These are phyloP conservation scores for Symphodus melops DNA, from an alignment of 2,113 vertebrate species.

Conservation along the genomic window DNA sequence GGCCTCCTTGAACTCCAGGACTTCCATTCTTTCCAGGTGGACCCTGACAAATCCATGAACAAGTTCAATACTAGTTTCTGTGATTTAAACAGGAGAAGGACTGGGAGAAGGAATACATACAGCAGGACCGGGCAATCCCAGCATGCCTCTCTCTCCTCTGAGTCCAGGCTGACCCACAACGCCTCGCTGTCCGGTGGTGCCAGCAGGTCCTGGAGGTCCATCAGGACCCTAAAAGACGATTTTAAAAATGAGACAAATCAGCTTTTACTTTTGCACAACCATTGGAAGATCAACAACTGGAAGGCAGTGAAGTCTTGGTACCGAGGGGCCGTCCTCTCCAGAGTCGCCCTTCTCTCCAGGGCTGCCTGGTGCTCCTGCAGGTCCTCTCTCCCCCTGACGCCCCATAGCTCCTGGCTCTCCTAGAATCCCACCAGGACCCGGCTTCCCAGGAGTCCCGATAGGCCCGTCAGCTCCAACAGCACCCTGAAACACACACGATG, in stretches of 20 bases:
- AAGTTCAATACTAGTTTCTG: neutral
- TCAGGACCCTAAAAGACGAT: slow-evolving; percentile 87
- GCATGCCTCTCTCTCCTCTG: slow-evolving; percentile 93
- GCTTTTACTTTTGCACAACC: too few relatives aligned
- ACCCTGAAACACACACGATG: slow-evolving; percentile 82
- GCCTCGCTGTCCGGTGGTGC: slow-evolving; percentile 93
- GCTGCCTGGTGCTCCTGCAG: slow-evolving; percentile 85
- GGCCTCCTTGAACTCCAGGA: slow-evolving; percentile 87
- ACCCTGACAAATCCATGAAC: slow-evolving; percentile 81
- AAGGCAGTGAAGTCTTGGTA: slow-evolving; percentile 52
- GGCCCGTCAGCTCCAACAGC: slow-evolving; percentile 90
- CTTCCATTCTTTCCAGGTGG: slow-evolving; percentile 92
- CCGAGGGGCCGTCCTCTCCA: slow-evolving; percentile 94
- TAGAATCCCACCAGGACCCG: slow-evolving; percentile 89
- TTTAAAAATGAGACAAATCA: neutral
- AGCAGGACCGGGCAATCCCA: slow-evolving; percentile 91
- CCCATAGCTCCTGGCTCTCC: slow-evolving; percentile 91
- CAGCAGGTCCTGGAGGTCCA: slow-evolving; percentile 92
- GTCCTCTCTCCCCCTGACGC: slow-evolving; percentile 89
- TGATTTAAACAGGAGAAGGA: neutral
- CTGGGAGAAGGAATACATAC: slow-evolving; percentile 81
- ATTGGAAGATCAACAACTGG: neutral
- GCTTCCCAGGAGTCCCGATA: slow-evolving; percentile 91
- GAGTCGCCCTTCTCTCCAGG: slow-evolving; percentile 94
- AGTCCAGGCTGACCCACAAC: slow-evolving; percentile 93